Evolutionary conservation across 1,140 invertebrate species (phyloP), one percentile per base, ranked within the genome.

Genomic region (Drosophila orosa): DNA sequence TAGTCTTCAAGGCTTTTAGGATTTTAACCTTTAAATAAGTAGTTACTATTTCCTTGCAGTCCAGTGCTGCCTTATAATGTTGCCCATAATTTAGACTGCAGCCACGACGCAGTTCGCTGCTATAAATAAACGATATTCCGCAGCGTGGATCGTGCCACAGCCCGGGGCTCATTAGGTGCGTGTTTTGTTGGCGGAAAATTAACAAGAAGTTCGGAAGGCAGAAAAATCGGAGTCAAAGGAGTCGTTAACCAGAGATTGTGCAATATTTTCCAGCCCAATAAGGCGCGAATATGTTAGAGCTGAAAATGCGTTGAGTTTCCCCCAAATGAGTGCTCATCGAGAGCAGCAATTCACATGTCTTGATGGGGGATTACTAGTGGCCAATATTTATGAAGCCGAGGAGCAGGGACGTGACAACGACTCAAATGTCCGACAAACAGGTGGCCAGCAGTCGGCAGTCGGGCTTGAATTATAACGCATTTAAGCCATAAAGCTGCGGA

Each of bases 401-500:
- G 25, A 48, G 44, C 39, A 25, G 52, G 57, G 60, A 82, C 82
- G 83, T 85, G 78, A 78, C 78, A 78, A 72, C 74, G 60, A 72
- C 63, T 87, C 78, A 59, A 60, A 73, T 69, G 55, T 56, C 72
- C 52, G 19, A 31, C 48, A 25, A 68, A 67, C 74, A 76, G 74
- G 73, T 76, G 73, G 74, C 29, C 73, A 6, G 15, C 45, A 17
- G 45, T 10, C 17, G 42, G 37, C 63, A 54, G 24, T 52, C 40
- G 40, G 31, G 69, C 52, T 68, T 87, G 82, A 86, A 79, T 82
- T 87, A 86, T 83, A 87, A 77, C 63, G 83, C 83, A 79, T 56
- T 79, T 79, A 66, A 73, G 84, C 71, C 69, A 74, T 87, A 87
- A 87, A 87, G 60, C 63, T 54, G 52, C 52, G 72, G 72, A 89